Conservation (phyloP, 1,140 invertebrate genomes). For the Drosophila rhopaloa region DNA sequence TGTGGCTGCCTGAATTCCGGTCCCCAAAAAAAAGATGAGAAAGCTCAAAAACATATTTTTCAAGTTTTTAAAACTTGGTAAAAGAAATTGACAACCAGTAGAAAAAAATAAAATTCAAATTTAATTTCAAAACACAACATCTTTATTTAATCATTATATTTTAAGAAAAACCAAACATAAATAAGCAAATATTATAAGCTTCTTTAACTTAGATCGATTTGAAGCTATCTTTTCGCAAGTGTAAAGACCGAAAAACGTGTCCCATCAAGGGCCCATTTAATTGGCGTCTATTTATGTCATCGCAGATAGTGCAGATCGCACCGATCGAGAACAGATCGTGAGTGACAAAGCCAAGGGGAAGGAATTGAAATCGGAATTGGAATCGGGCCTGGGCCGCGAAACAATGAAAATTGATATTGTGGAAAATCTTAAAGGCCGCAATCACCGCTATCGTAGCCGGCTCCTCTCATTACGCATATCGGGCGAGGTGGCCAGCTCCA, state of each 20-base stretch:
- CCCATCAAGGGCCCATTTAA: slow-evolving; percentile 69
- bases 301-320: slow-evolving; percentile 66
- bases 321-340: slow-evolving; percentile 67
- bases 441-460: slow-evolving; percentile 43
- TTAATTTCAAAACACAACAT: neutral
- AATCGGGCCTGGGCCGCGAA: slow-evolving; percentile 2
- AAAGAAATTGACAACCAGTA: too few species aligned
- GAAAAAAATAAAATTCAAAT: neutral
- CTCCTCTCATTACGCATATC: slow-evolving; percentile 75
- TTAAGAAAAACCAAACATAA: too few species aligned
- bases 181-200: too few species aligned
- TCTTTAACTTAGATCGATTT: neutral
- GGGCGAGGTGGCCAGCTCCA: slow-evolving; percentile 24
- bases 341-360: slow-evolving; percentile 64
- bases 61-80: neutral
- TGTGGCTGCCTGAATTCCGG: slow-evolving; percentile 30
- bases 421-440: slow-evolving; percentile 74
- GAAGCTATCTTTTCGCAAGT: neutral
- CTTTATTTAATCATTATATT: too few species aligned
- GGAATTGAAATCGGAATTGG: too few species aligned
- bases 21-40: neutral
- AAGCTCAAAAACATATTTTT: slow-evolving; percentile 12
- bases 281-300: slow-evolving; percentile 81
- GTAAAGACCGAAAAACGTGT: slow-evolving; percentile 34
- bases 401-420: slow-evolving; percentile 82